phyloP scores from a whole-genome alignment of 2,888 invertebrate species.

The Disparrhopalites patrizii region DNA sequence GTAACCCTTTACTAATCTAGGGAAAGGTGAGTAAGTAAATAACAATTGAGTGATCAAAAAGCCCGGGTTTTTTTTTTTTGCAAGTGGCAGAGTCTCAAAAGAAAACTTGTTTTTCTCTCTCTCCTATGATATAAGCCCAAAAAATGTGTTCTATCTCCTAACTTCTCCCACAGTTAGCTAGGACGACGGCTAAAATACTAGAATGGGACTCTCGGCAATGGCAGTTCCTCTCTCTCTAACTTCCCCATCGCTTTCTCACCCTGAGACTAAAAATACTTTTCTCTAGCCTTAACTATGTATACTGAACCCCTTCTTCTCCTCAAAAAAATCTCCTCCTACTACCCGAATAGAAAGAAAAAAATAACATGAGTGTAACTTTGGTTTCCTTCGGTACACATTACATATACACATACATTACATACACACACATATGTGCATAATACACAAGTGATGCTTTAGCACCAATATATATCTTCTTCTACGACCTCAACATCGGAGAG shows the following conservation, averaged over 20 bases:
- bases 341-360: background rate
- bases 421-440: background rate
- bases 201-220: no score
- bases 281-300: conserved; percentile 15
- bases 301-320: conserved; percentile 23
- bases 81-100: no score
- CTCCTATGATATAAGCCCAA: no score
- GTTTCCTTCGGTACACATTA: background rate
- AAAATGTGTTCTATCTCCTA: conserved; percentile 8
- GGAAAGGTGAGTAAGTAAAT: no score
- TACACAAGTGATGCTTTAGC: background rate
- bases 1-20: no score
- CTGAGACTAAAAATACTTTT: conserved; percentile 36
- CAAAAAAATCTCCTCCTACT: background rate
- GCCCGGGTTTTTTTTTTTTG: no score
- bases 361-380: background rate
- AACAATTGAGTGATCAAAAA: no score
- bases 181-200: conserved; percentile 11
- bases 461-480: background rate
- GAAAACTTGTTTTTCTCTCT: no score
- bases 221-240: conserved; percentile 26
- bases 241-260: conserved; percentile 37
- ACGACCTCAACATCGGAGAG: no score
- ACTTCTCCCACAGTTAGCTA: no score
- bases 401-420: background rate